These are phyloP conservation scores for Alca torda DNA, from an alignment of 2,797 vertebrate genomes.

Conservation along the genomic window DNA sequence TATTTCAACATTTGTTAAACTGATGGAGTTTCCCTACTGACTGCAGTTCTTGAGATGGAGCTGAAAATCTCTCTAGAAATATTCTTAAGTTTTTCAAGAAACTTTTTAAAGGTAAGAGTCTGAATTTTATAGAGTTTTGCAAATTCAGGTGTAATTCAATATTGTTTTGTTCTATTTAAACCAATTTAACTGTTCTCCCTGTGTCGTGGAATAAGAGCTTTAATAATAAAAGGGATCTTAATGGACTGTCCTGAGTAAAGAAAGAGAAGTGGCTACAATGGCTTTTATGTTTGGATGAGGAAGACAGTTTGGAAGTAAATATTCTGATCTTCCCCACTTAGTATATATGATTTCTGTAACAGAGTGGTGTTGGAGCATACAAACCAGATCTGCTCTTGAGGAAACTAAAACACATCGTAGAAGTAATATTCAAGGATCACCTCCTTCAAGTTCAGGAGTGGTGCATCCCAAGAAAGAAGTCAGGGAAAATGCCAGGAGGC, in stretches of 20 bases:
- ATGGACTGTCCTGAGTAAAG: background rate
- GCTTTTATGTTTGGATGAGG: background rate
- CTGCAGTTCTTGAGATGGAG: background rate
- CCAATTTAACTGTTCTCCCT: background rate
- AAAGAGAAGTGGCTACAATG: background rate
- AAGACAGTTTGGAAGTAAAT: background rate
- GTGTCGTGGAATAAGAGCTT: fast-evolving
- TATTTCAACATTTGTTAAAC: background rate
- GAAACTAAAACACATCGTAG: background rate
- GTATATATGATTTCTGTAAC: background rate
- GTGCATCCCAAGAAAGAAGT: too few species aligned
- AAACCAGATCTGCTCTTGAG: too few species aligned
- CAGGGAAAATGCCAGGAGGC: too few species aligned
- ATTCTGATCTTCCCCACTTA: background rate
- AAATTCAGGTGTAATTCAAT: background rate
- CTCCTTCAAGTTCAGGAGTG: too few species aligned
- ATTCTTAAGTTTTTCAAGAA: background rate
- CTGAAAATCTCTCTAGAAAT: background rate
- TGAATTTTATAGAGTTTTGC: background rate
- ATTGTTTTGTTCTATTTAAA: background rate
- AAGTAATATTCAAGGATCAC: too few species aligned
- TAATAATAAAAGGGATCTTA: background rate
- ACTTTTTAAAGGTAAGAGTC: background rate
- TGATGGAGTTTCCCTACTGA: background rate
- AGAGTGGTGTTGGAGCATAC: background rate